Base-by-base conservation (phyloP, 2,113 vertebrate genomes). In the Alectura lathami region DNA sequence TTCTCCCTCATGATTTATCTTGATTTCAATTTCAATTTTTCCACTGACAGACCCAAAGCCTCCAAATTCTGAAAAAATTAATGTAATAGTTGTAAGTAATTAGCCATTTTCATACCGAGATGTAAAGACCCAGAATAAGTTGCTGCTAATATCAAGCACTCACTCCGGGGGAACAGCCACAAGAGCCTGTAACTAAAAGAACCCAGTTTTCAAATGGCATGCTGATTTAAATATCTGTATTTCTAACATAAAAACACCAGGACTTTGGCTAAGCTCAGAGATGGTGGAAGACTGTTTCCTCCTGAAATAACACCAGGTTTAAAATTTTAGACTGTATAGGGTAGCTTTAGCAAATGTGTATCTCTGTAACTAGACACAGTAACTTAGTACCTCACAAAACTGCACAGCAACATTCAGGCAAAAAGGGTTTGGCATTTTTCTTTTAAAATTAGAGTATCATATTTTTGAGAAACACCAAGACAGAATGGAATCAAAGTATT, bases 21-120 rank as follows among this genome's bases (percentile, higher is more conserved):
- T 99, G 94, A 99, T 99, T 93, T 99, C 99, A 83, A 99, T 99
- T 86, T 99, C 99, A 86, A 99, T 99, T 95, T 99, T 99, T 7
- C 99, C 99, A 95, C 99, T 99, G 6, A 99, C 99, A 17, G 99
- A 99, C 22, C 99, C 99, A 98, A 99, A 99, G 54, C 99, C 99
- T 95, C 99, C 99, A 97, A 99, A 99, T 90, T 99, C 99, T 99
- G 92, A 38, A 34, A 96, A 87, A 16, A 94, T 78, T 8, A 47
- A 83, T 34, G 26, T 2, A 50, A 32, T 6, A 80, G 47, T 17
- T 53, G 45, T 38, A 59, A 89, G 38, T 27, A 64, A 34, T 0
- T 23, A 57, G 20, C 0, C 20, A 17, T 7, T 30, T 93, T 68
- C 20, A 91, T 57, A 63, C 5, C 20, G 42, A 53, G 60, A 50